Conservation (phyloP, 1,140 invertebrate species). For the Dreissena rostriformis region DNA sequence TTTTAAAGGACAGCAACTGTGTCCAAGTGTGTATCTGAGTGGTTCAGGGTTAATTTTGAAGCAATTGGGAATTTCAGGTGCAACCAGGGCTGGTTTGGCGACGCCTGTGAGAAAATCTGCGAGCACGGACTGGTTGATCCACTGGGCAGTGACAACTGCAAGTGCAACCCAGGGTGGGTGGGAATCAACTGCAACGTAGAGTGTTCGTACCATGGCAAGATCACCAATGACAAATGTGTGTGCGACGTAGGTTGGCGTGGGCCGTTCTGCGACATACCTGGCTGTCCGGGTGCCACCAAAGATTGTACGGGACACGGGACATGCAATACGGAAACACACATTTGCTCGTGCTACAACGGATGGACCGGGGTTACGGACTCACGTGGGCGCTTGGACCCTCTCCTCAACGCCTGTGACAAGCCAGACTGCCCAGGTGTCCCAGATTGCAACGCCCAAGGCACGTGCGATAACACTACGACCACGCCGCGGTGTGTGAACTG, state of each 20-base stretch:
- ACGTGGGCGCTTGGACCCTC: slow-evolving; percentile 4
- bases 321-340: slow-evolving; percentile 68
- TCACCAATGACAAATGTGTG: slow-evolving; percentile 57
- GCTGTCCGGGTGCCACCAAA: slow-evolving; percentile 66
- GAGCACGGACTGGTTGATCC: slow-evolving; percentile 65
- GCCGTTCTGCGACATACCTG: slow-evolving; percentile 67
- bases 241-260: slow-evolving; percentile 72
- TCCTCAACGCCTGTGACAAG: slow-evolving; percentile 55
- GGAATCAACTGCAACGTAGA: slow-evolving; percentile 71
- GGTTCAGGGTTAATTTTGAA: no score
- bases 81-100: slow-evolving; percentile 59
- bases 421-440: slow-evolving; percentile 66
- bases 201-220: slow-evolving; percentile 69
- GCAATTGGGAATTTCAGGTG: slow-evolving; percentile 24
- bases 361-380: slow-evolving; percentile 65
- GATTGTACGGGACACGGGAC: slow-evolving; percentile 72
- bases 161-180: slow-evolving; percentile 70
- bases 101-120: slow-evolving; percentile 65
- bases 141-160: slow-evolving; percentile 65
- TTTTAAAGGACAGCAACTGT: no score
- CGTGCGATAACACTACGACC: slow-evolving; percentile 55
- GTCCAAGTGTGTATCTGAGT: no score
- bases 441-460: slow-evolving; percentile 61
- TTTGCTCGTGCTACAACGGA: slow-evolving; percentile 68
- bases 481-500: slow-evolving; percentile 61